Evolutionary conservation across 92 coral and sea anemone species (phyloP).

Genomic region (Palythoa grandiflora): DNA sequence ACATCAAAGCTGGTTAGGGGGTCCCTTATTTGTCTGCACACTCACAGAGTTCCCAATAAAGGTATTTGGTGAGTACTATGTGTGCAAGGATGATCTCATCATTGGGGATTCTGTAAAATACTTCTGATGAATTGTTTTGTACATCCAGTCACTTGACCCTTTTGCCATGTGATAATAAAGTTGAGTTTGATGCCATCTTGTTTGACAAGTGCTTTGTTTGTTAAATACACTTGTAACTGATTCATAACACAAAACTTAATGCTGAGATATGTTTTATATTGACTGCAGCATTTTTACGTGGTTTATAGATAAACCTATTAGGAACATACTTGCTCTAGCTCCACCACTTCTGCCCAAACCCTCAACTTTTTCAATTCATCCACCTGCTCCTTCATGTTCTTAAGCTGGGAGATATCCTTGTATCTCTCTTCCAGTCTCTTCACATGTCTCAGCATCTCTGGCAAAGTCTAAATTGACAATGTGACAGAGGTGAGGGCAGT

Average conservation of each 20-base stretch:
- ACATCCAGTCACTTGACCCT: no score
- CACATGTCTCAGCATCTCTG: conserved; percentile 85
- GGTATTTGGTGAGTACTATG: conserved; percentile 69
- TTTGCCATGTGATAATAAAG: no score
- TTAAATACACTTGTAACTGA: no score
- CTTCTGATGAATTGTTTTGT: no score
- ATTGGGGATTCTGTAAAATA: conserved; percentile 47
- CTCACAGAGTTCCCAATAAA: not conserved
- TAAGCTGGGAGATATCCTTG: conserved; percentile 89
- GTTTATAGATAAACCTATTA: not conserved
- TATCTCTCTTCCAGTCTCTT: conserved; percentile 82
- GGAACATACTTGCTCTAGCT: conserved; percentile 77
- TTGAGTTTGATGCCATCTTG: no score
- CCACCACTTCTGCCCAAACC: conserved; percentile 96
- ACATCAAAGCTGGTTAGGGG: conserved; percentile 55
- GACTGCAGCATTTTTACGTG: no score
- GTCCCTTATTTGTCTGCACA: no score
- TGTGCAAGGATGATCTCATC: conserved; percentile 99
- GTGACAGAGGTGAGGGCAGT: not conserved
- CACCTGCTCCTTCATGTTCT: conserved; percentile 90
- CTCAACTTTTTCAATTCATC: conserved; percentile 88
- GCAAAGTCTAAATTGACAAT: conserved; percentile 70
- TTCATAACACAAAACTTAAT: no score
- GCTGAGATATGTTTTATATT: no score
- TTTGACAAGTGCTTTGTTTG: no score